A percentile compares a stretch with the other conserved stretches of the same genome.
Evolutionary conservation across 2,888 invertebrate genomes (phyloP).

Genomic region (Polydrusus tereticollis): DNA sequence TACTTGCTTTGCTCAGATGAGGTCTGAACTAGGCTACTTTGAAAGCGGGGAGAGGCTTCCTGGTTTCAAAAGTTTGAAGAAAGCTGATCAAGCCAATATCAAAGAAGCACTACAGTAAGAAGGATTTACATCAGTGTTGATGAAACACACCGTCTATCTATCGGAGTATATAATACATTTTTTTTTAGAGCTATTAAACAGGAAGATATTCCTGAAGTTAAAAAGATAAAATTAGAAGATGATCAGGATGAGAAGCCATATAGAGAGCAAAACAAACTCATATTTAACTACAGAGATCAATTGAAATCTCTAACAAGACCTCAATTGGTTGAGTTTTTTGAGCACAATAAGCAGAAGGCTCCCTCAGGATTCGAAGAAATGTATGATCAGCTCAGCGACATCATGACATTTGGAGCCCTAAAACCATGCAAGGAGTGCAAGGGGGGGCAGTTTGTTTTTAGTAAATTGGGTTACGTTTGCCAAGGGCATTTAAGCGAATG

Average conservation of each 20-base stretch:
- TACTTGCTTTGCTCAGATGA: slow-evolving; percentile 86
- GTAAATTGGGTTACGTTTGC: slow-evolving; percentile 86
- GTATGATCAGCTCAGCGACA: slow-evolving; percentile 82
- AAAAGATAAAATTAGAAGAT: slow-evolving; percentile 76
- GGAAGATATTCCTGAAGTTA: slow-evolving; percentile 73
- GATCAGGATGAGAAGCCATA: slow-evolving; percentile 72
- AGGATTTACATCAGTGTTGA: background rate
- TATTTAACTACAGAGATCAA: slow-evolving; percentile 77
- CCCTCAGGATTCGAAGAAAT: slow-evolving; percentile 78
- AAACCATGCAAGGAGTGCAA: slow-evolving; percentile 83
- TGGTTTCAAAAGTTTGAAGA: slow-evolving; percentile 79
- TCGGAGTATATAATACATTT: background rate
- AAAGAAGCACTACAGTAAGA: slow-evolving; percentile 77
- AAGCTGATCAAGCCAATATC: slow-evolving; percentile 79
- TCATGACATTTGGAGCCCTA: slow-evolving; percentile 89
- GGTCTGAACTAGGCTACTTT: slow-evolving; percentile 81
- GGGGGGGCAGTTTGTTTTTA: slow-evolving; percentile 77
- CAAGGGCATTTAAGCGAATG: slow-evolving; percentile 83
- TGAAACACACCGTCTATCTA: too few species aligned
- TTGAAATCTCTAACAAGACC: slow-evolving; percentile 73
- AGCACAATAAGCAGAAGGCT: slow-evolving; percentile 79
- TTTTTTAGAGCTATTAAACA: slow-evolving; percentile 66
- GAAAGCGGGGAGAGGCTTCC: slow-evolving; percentile 80
- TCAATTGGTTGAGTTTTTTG: slow-evolving; percentile 76
- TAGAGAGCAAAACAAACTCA: slow-evolving; percentile 79